Evolutionary conservation across 2,888 invertebrate species (phyloP), one percentile per base, ranked within the genome.

Genomic region (Hoplodrina ambigua): DNA sequence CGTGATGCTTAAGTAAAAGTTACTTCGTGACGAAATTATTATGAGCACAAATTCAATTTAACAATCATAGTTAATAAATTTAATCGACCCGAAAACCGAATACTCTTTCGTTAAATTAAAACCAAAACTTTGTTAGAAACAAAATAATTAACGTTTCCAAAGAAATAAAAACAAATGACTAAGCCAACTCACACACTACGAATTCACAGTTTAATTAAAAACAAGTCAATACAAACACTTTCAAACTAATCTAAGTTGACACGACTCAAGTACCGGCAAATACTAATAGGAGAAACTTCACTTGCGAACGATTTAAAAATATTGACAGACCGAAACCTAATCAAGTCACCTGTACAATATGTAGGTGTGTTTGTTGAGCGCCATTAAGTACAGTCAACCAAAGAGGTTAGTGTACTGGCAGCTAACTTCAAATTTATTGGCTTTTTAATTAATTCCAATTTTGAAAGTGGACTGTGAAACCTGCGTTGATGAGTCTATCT

Each of bases 181-280:
- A 46, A 4, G 25, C 17, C 15, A 46, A 69, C 44, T 57, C 44
- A 11, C 33, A 44, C 11, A 37, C 15, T 5, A 13, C n/a, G 20
- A 57, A 53, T 49, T 69, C 41, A 8, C 33, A 49, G 5, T 75
- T 80, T 80, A 80, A 80, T 69, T 69, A 75, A 62, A 80, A 75
- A 58, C 33, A 53, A 54, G 62, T 57, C 55, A 60, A 73, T 46
- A 60, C 30, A 67, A 73, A 64, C 30, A n/a, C 41, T 11, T 6
- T 33, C 49, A 61, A 57, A 80, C 75, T 80, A 62, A 75, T 80
- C 62, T 53, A 62, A 67, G 60, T 81, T 71, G 52, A 54, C 53
- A 54, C 54, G 63, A 52, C 37, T 66, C 30, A 67, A 79, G 59
- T 56, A 59, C 53, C 5, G 8, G 41, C 61, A 57, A 71, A 71